Percentiles rank a stretch among this genome's conserved stretches.
These are phyloP conservation scores for Oenanthe melanoleuca DNA, from an alignment of 2,113 vertebrate species.

Conservation along the genomic window DNA sequence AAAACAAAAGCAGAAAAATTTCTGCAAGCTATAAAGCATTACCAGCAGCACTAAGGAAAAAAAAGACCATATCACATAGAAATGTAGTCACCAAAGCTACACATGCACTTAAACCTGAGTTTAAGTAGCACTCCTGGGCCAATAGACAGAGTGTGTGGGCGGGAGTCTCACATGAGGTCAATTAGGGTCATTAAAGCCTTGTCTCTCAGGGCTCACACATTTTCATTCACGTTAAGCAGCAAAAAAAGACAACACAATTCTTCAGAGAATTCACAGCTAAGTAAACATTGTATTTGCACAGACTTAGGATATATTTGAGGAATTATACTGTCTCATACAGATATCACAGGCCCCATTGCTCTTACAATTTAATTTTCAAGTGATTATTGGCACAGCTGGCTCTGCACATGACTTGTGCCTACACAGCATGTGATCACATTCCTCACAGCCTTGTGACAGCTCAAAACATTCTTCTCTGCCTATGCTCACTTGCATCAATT, in stretches of 20 bases:
- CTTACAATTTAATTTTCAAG: neutral
- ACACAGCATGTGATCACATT: neutral
- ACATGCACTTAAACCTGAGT: neutral
- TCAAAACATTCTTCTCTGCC: neutral
- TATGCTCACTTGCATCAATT: neutral
- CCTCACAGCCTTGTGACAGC: neutral
- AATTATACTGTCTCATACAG: neutral
- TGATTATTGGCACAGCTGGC: neutral
- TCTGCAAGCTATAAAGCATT: neutral
- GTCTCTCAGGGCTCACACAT: neutral
- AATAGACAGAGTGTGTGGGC: no score
- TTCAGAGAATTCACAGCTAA: neutral
- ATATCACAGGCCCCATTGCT: neutral
- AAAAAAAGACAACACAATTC: neutral
- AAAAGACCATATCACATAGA: accelerated
- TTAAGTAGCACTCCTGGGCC: neutral
- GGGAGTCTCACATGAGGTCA: neutral
- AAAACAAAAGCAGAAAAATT: neutral
- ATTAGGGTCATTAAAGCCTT: neutral
- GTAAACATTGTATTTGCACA: neutral
- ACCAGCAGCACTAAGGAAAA: neutral
- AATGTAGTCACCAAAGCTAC: accelerated
- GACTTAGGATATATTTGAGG: neutral
- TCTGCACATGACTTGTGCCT: neutral
- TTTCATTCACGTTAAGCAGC: neutral